Percentiles rank a stretch among this genome's conserved stretches.
phyloP scores from a whole-genome alignment of 2,888 invertebrate genomes.

The Camptogramma bilineatum region DNA sequence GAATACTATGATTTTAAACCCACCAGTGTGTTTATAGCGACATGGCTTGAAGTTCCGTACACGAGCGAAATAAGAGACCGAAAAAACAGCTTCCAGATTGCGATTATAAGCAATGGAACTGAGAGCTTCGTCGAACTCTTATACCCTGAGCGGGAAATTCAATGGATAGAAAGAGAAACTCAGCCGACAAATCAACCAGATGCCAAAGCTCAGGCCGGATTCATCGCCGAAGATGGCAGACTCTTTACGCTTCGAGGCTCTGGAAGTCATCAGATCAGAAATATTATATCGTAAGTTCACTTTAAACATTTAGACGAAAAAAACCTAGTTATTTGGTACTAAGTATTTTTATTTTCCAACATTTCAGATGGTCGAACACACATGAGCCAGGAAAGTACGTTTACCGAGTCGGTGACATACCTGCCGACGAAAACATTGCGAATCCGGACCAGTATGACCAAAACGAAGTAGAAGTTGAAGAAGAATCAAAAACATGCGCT shows the following conservation, averaged over 20 bases:
- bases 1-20: slow-evolving; percentile 91
- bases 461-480: slow-evolving; percentile 72
- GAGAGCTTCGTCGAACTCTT: slow-evolving; percentile 94
- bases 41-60: slow-evolving; percentile 96
- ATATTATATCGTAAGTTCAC: slow-evolving; percentile 89
- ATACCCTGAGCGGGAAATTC: slow-evolving; percentile 94
- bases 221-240: slow-evolving; percentile 93
- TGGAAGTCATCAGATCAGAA: slow-evolving; percentile 94
- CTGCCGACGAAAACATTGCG: slow-evolving; percentile 86
- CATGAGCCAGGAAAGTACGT: slow-evolving; percentile 94
- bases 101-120: slow-evolving; percentile 88
- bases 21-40: slow-evolving; percentile 92
- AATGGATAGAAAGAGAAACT: slow-evolving; percentile 95
- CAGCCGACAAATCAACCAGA: slow-evolving; percentile 93
- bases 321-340: not conserved
- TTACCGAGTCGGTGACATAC: slow-evolving; percentile 92
- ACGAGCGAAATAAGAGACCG: slow-evolving; percentile 89
- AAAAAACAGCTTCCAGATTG: slow-evolving; percentile 94
- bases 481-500: slow-evolving; percentile 84
- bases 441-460: slow-evolving; percentile 87
- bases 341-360: slow-evolving; percentile 13
- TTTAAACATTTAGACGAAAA: not conserved
- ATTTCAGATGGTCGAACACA: slow-evolving; percentile 93
- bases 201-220: slow-evolving; percentile 96
- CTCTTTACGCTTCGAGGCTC: slow-evolving; percentile 92